Base-by-base conservation (phyloP, 2,797 vertebrate species). In the Gymnopithys bicolor region DNA sequence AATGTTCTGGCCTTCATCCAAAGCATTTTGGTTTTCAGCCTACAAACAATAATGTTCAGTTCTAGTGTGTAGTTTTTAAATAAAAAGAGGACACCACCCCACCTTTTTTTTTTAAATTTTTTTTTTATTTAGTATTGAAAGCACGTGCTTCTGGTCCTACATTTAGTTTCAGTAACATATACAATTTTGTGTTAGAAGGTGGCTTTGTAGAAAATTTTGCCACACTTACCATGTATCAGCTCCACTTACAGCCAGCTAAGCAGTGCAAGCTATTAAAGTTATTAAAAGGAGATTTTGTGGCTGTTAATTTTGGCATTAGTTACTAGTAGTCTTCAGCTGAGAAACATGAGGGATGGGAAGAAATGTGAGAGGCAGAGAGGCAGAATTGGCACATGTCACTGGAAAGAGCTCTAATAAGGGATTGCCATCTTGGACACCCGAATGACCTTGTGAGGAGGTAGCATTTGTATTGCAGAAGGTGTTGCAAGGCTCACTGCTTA, bases 1-100 rank as follows among this genome's bases (percentile, higher is more conserved):
- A 95, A 90, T 73, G 83, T 66, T 94, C 87, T 95, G 96, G 96
- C 51, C 27, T 91, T 66, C 2, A 0, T 91, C 95, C 94, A 93
- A 92, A 71, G 6, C 39, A 66, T 85, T 91, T 91, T 92, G 84
- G 43, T 76, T 95, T 96, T 75, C 84, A 86, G 89, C 93, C 88
- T 79, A 91, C 91, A 94, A 58, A 2, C 43, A 86, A 66, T 79
- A 82, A 71, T 32, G n/a, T 69, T 95, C 43, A 33, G 39, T 69
- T 78, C 58, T 78, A 80, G 25, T 45, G 33, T 14, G 19, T 13
- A 81, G 89, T n/a, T 94, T 92, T 89, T 73, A 74, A 75, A 89
- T 49, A 83, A 95, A 87, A 94, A 58, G 8, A 82, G 32, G 39
- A 68, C 8, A 19, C 1, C 0, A 9, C 4, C 5, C 7, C 6